These are phyloP conservation scores for Ellobius talpinus DNA, from an alignment of 2,113 vertebrate genomes.

Conservation along the genomic window DNA sequence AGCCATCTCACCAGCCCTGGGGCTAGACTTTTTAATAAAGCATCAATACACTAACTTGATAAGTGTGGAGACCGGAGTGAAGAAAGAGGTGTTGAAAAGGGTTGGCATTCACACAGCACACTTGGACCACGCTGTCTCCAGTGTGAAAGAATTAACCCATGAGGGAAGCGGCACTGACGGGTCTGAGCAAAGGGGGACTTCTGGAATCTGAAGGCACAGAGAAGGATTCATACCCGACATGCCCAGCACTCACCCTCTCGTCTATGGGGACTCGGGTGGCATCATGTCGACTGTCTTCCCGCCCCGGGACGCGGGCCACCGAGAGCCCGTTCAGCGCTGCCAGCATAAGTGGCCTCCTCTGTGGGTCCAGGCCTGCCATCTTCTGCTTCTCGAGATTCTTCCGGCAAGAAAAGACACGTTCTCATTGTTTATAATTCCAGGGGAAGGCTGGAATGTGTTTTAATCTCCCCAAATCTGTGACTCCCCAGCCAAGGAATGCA, in stretches of 20 bases:
- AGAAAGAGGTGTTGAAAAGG: background rate
- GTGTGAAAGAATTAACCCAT: background rate
- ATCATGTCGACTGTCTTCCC: constrained; percentile 89
- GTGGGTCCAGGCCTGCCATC: constrained; percentile 95
- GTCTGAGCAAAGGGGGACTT: background rate
- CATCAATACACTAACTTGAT: background rate
- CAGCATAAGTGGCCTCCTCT: constrained; percentile 97
- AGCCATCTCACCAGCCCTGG: background rate
- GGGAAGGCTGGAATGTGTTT: constrained; percentile 89
- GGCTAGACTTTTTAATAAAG: background rate
- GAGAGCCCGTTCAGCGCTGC: constrained; percentile 96
- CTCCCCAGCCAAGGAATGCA: constrained; percentile 88
- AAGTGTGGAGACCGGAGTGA: background rate
- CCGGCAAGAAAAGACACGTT: constrained; percentile 93
- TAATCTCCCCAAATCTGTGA: constrained; percentile 90
- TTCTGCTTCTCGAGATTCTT: constrained; percentile 99
- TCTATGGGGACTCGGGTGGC: constrained; percentile 90
- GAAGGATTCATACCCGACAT: background rate
- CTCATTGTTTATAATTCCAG: constrained; percentile 88
- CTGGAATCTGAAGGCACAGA: constrained; percentile 38
- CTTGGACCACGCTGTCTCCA: background rate
- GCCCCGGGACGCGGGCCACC: constrained; percentile 92
- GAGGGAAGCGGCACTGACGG: background rate
- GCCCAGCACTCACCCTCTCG: constrained; percentile 91
- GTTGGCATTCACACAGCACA: background rate